A percentile compares a stretch with the other conserved stretches of the same genome.
phyloP scores from a whole-genome alignment of 2,797 vertebrate species.

The Parotocinclus haroldoi region DNA sequence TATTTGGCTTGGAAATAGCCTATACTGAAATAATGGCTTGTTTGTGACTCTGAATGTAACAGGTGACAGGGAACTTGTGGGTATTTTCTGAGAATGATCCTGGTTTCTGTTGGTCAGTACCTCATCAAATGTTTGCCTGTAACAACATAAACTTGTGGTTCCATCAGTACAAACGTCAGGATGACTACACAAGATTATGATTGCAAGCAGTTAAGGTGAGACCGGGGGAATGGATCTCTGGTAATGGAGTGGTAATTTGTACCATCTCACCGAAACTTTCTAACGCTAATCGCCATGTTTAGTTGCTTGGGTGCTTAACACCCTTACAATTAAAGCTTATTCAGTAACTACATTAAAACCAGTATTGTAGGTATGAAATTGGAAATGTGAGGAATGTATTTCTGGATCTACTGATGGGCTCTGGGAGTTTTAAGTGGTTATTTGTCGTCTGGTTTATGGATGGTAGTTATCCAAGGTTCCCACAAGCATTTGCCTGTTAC shows the following conservation, averaged over 20 bases:
- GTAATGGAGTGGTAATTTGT: too few relatives aligned
- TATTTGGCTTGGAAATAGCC: constrained; percentile 4
- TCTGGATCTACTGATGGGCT: not conserved
- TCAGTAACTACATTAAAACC: too few relatives aligned
- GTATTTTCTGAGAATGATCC: constrained; percentile 50
- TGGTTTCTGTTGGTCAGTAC: constrained; percentile 77
- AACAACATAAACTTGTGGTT: constrained; percentile 57
- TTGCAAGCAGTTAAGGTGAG: not conserved
- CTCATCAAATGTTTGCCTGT: constrained; percentile 61
- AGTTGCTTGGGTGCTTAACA: too few relatives aligned
- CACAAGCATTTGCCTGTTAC: constrained; percentile 68
- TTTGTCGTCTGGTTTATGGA: constrained; percentile 50
- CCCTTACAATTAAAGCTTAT: too few relatives aligned
- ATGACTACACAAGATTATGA: too few relatives aligned
- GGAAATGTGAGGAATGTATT: not conserved
- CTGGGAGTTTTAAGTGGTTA: constrained; percentile 46
- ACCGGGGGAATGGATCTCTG: too few relatives aligned
- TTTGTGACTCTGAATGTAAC: constrained; percentile 32
- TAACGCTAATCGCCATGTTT: too few relatives aligned
- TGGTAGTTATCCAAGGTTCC: constrained; percentile 58
- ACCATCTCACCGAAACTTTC: too few relatives aligned
- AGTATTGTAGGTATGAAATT: too few relatives aligned
- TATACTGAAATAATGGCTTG: constrained; percentile 21
- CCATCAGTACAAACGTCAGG: not conserved
- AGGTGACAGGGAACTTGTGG: constrained; percentile 24